Conservation (phyloP, 2,113 vertebrate genomes). For the Bubo bubo region DNA sequence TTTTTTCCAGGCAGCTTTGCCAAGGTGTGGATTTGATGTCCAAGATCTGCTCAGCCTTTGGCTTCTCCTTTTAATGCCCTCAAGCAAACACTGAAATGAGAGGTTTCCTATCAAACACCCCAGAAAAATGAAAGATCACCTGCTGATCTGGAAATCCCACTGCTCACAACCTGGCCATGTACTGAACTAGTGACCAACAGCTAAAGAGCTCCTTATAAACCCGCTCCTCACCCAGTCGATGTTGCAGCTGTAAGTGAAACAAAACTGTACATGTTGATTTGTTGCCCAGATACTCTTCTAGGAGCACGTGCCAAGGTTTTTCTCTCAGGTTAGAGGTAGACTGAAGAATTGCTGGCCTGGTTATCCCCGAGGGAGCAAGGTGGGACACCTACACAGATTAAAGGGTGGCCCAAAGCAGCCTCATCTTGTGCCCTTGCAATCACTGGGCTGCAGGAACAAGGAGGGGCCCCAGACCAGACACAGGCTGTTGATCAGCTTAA, state of each 20-base stretch:
- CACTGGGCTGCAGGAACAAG: neutral
- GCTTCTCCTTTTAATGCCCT: neutral
- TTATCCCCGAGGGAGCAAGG: neutral
- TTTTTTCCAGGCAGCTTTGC: neutral
- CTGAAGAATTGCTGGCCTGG: neutral
- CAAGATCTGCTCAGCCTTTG: neutral
- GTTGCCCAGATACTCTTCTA: neutral
- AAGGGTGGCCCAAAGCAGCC: neutral
- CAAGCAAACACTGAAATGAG: neutral
- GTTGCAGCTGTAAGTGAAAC: neutral
- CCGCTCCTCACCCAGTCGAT: neutral
- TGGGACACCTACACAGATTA: neutral
- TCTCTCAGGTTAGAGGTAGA: neutral
- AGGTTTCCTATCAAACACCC: neutral
- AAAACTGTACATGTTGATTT: neutral
- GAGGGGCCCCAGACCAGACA: accelerated
- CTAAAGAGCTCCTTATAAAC: neutral
- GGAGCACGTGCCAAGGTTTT: neutral
- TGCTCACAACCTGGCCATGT: neutral
- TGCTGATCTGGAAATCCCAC: neutral
- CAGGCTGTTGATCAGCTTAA: accelerated
- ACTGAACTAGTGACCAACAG: neutral
- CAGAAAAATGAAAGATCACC: neutral
- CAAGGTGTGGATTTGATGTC: neutral
- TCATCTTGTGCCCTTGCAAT: neutral